Conservation (phyloP, 2,113 vertebrate genomes). For the Notarius lentiginosus region DNA sequence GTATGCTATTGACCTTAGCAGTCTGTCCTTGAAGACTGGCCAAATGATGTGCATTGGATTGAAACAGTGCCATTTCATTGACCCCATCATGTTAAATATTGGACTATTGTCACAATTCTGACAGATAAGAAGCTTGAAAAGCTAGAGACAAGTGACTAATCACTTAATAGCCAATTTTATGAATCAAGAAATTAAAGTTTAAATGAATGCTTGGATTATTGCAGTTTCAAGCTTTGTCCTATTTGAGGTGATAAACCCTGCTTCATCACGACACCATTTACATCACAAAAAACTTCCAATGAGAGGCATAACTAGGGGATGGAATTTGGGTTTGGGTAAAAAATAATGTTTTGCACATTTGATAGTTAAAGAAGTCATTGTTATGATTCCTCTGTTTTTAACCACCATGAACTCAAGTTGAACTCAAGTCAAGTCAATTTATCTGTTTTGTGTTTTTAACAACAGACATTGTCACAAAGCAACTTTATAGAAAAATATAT, state of each 20-base stretch:
- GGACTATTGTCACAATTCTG: conserved; percentile 38
- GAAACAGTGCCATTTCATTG: conserved; percentile 28
- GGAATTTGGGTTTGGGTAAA: neutral
- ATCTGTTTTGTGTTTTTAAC: too few species aligned
- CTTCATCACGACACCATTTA: neutral
- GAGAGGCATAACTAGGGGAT: neutral
- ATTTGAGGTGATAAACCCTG: neutral
- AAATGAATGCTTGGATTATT: neutral
- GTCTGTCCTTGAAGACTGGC: conserved; percentile 37
- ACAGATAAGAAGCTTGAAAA: conserved; percentile 13
- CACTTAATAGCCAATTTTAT: neutral
- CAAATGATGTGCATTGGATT: conserved; percentile 32
- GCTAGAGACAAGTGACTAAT: neutral
- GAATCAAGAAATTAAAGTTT: neutral
- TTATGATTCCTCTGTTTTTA: neutral
- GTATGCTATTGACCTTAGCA: conserved; percentile 47
- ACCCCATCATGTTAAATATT: conserved; percentile 25
- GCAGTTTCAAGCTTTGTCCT: neutral
- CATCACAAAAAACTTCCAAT: neutral
- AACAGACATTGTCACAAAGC: too few species aligned
- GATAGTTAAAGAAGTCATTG: neutral
- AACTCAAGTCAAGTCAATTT: too few species aligned
- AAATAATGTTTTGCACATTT: neutral
- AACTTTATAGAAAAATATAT: too few species aligned
- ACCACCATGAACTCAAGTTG: neutral